A percentile compares a stretch with the other conserved stretches of the same genome.
phyloP scores from a whole-genome alignment of 2,113 vertebrate genomes.

The Colinus virginianus region DNA sequence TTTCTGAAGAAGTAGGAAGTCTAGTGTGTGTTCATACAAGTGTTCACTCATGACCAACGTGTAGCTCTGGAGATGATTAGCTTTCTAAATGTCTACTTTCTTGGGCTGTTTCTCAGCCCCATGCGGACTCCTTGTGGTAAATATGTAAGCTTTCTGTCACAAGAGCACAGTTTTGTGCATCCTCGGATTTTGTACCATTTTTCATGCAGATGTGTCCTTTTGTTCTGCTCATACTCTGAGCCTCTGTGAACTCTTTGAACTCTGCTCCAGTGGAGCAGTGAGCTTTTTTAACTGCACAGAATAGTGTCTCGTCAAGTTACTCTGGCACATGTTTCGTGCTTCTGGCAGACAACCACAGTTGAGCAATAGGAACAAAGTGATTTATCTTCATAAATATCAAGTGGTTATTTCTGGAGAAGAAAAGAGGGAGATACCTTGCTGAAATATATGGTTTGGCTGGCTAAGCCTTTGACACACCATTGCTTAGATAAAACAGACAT shows the following conservation, averaged over 20 bases:
- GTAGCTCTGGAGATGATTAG: neutral
- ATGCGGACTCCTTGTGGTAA: neutral
- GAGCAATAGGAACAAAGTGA: slow-evolving; percentile 49
- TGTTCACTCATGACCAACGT: neutral
- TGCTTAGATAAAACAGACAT: slow-evolving; percentile 12
- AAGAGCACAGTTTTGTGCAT: neutral
- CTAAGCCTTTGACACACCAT: neutral
- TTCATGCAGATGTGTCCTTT: neutral
- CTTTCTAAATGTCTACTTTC: neutral
- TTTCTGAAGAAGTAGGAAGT: neutral
- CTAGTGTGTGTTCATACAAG: neutral
- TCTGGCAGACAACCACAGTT: slow-evolving; percentile 42
- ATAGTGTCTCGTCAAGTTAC: neutral
- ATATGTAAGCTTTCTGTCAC: neutral
- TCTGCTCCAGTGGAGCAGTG: neutral
- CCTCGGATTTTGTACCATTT: slow-evolving; percentile 16
- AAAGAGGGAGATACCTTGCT: slow-evolving; percentile 11
- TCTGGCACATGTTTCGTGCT: slow-evolving; percentile 11
- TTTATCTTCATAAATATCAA: slow-evolving; percentile 57
- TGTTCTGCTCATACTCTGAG: neutral
- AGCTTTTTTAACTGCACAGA: slow-evolving; percentile 25
- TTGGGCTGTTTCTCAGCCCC: neutral
- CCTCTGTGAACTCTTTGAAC: slow-evolving; percentile 27
- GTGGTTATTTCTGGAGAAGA: slow-evolving; percentile 44
- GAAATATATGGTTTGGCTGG: slow-evolving; percentile 16